Base-by-base conservation (phyloP, 2,888 invertebrate genomes). In the Doris montereyensis region DNA sequence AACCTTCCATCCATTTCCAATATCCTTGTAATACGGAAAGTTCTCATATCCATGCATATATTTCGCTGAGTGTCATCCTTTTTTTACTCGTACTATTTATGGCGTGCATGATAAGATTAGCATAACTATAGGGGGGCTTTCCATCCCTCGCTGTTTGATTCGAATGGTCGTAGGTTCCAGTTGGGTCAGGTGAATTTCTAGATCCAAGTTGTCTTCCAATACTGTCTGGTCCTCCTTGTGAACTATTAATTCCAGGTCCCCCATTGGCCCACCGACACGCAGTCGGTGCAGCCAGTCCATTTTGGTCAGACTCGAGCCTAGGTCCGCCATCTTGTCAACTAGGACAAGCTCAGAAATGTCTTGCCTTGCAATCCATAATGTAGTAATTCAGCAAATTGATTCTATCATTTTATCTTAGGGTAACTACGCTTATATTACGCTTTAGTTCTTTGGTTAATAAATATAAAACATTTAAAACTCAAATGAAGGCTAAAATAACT, bases 31-130 rank as follows among this genome's bases (percentile, higher is more conserved):
- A 89, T 94, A 95, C 0, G 94, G 94, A 90, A 95, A 95, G 85
- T 94, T 94, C 83, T 94, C 94, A 94, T 68, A 95, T 95, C 92
- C 94, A 95, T 84, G 94, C 94, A 90, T 95, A 95, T 85, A 95
- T 95, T 90, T 95, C 95, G 84, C 94, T 94, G 52, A 95, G 92
- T 1, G 95, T 95, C 95, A 95, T 94, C 92, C 94, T 94, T 85
- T 94, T 94, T 87, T 93, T 94, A 1, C 93, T 92, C 0, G 94
- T 94, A 92, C 94, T 94, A 86, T 92, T 92, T 86, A 95, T 95
- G 4, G 95, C 95, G 85, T 94, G 92, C 82, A 94, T 92, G 85
- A 95, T 95, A 91, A 95, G 93, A 86, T 94, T 94, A 62, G 95
- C 95, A 90, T 95, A 95, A 86, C 95, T 95, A 86, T 92, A 92